A percentile compares a stretch with the other conserved stretches of the same genome.
These are phyloP conservation scores for Bos javanicus DNA, from an alignment of 2,113 vertebrate species.

Conservation along the genomic window DNA sequence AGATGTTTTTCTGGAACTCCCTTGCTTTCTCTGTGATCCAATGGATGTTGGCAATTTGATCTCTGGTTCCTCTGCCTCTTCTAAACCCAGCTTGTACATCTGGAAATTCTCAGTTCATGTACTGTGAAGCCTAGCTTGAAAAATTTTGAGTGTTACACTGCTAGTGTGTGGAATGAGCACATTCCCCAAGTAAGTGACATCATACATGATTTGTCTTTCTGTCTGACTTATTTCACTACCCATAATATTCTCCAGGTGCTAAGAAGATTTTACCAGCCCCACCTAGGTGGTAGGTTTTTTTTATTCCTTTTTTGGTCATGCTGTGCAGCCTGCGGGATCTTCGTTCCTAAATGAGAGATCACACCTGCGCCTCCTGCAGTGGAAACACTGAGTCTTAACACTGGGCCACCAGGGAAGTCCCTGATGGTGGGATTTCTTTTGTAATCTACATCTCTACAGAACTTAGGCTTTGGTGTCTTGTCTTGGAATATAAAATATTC, in stretches of 20 bases:
- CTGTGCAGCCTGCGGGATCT: neutral
- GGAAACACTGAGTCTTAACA: neutral
- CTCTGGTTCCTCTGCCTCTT: neutral
- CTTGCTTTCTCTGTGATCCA: neutral
- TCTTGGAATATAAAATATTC: neutral
- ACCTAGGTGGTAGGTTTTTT: neutral
- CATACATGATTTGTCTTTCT: neutral
- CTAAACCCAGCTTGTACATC: neutral
- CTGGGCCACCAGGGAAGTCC: neutral
- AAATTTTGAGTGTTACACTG: neutral
- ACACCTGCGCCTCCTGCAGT: neutral
- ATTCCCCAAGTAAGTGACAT: neutral
- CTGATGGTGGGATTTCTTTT: neutral
- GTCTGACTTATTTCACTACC: neutral
- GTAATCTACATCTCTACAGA: neutral
- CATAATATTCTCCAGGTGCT: neutral
- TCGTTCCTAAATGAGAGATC: neutral
- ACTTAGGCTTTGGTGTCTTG: neutral
- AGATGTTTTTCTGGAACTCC: neutral
- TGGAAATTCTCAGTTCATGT: neutral
- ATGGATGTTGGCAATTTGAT: neutral
- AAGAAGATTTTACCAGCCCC: neutral
- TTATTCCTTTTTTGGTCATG: neutral
- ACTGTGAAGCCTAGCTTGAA: neutral
- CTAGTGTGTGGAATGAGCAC: neutral